Percentiles rank a stretch among this genome's conserved stretches.
phyloP scores from a whole-genome alignment of 2,113 vertebrate species.

The Ellobius talpinus region DNA sequence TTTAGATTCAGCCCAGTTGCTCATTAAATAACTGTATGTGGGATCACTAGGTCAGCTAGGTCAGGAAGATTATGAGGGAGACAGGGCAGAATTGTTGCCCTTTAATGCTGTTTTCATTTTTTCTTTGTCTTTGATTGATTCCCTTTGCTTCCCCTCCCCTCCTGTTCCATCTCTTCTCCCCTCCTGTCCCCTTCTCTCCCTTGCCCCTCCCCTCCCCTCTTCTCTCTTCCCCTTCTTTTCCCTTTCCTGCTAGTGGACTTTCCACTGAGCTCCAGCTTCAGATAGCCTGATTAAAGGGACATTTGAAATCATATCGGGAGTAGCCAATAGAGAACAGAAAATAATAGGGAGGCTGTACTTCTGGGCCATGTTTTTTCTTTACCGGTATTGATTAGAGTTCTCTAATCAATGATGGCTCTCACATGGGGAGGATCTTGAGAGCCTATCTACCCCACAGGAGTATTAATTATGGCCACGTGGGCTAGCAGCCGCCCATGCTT shows the following conservation, averaged over 20 bases:
- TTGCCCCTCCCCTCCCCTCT: rapidly evolving
- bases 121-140: background rate
- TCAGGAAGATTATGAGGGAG: background rate
- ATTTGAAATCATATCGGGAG: background rate
- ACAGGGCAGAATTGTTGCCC: background rate
- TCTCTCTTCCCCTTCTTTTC: background rate
- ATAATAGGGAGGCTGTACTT: background rate
- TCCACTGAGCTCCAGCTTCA: background rate
- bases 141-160: too few species aligned
- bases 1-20: slow-evolving; percentile 9
- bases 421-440: slow-evolving; percentile 11
- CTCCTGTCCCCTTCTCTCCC: rapidly evolving
- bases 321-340: background rate
- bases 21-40: background rate
- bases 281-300: background rate
- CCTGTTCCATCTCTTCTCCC: too few species aligned
- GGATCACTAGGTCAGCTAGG: background rate
- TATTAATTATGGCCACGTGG: slow-evolving; percentile 44
- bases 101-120: background rate
- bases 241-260: background rate
- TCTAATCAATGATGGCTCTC: slow-evolving; percentile 29
- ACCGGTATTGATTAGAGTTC: background rate
- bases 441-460: slow-evolving; percentile 26
- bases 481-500: slow-evolving; percentile 16
- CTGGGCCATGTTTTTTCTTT: background rate